These are phyloP conservation scores for Dufourea novaeangliae DNA, from an alignment of 1,140 invertebrate species.

Conservation along the genomic window DNA sequence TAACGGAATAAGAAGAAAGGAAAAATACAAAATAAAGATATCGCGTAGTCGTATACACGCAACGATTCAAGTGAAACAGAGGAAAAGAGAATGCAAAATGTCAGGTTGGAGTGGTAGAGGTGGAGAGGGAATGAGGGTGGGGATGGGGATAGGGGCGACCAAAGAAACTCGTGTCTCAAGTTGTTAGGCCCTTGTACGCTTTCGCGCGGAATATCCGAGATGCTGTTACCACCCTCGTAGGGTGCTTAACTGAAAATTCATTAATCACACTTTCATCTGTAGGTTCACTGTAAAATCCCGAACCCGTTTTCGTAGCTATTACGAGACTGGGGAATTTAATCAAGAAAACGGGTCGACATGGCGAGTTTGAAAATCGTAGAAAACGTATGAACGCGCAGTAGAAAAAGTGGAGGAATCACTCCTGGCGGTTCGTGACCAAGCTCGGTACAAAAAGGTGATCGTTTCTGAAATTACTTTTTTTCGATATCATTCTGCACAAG, in stretches of 20 bases:
- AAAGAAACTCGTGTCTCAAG: constrained; percentile 30
- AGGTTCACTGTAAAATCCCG: neutral
- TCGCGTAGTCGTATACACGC: constrained; percentile 1
- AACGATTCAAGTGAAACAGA: constrained; percentile 26
- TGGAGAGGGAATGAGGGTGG: neutral
- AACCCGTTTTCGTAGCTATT: constrained; percentile 34
- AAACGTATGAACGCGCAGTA: constrained; percentile 36
- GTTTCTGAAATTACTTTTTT: neutral
- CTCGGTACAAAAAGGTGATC: neutral
- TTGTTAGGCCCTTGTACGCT: constrained; percentile 63
- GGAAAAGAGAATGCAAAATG: neutral
- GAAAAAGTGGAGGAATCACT: constrained; percentile 16
- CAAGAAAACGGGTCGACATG: constrained; percentile 17
- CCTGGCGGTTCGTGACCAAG: neutral
- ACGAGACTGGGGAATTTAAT: neutral
- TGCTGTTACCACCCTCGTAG: constrained; percentile 35
- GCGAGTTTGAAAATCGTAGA: constrained; percentile 31
- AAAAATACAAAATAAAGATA: neutral
- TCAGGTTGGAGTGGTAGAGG: neutral
- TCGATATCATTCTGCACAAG: neutral
- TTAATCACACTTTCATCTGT: constrained; percentile 49
- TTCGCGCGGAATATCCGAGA: constrained; percentile 61
- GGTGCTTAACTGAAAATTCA: constrained; percentile 28
- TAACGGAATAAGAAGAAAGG: neutral
- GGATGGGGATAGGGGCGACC: neutral